Evolutionary conservation across 2,888 invertebrate species (phyloP), one percentile per base, ranked within the genome.

Genomic region (Campoplex nolae): DNA sequence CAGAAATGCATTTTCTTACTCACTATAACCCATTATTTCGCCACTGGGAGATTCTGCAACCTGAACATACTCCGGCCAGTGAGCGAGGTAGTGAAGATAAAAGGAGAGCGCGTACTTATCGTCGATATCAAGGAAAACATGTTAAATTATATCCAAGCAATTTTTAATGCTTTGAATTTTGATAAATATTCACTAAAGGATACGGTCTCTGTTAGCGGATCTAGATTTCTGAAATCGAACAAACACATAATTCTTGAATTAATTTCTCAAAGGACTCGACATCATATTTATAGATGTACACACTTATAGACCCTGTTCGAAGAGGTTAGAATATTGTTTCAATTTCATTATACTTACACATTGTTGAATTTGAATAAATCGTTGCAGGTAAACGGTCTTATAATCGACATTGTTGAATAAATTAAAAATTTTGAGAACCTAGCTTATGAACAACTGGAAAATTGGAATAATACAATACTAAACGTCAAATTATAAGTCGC

Each of bases 61-160:
- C 96, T 99, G 98, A 94, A 99, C 99, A 95, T 99, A 99, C 95
- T 99, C 99, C 0, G 99, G 99, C 99, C 99, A 99, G 93, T 99
- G 98, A 13, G 99, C 98, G 93, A 99, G 95, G 95, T 99, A 99
- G 93, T 99, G 99, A 95, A 99, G 98, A 93, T 99, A 99, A 95
- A 99, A 99, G 9, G 98, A 97, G 80, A 98, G 95, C 0, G 98
- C 98, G 95, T 98, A 98, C 95, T 95, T 83, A 51, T 58, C 51
- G 51, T 67, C 8, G n/a, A 75, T 58, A 78, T 90, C 89, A 89
- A 91, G 88, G 89, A 80, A 62, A 35, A 45, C 67, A 77, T 42
- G 42, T 68, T 65, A 23, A 73, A 35, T 62, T 32, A 32, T 9
- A 38, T 18, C 51, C 9, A n/a, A 11, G 38, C 4, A 51, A 23